Evolutionary conservation across 2,888 invertebrate species (phyloP), one percentile per base, ranked within the genome.

Genomic region (Thymelicus acteon): DNA sequence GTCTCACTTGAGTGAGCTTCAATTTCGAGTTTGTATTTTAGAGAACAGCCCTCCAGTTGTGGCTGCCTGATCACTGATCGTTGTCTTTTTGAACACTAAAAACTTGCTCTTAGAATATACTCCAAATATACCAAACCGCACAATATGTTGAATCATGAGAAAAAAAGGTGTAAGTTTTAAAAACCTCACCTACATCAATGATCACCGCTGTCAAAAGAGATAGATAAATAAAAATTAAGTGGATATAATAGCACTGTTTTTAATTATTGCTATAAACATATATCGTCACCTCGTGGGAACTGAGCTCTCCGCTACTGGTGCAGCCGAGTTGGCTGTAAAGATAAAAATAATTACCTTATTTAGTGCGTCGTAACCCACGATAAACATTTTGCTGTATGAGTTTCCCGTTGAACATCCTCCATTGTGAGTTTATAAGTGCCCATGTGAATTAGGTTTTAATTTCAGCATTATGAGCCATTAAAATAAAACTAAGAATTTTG

Each of bases 301-400:
- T 57, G 58, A 62, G 37, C 48, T 61, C 24, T 49, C 69, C 58
- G 63, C 64, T 39, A 70, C 60, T 70, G 58, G 47, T 49, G 40
- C 48, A 63, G 64, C 48, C 58, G 60, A 60, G 58, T 47, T 48
- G 69, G 70, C 49, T 60, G 63, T 70, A 70, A 70, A 70, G 70
- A 70, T 70, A 70, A 70, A 70, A 65, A 70, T 70, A 70, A 70
- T 65, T 70, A 65, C 70, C 60, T 65, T 70, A 70, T 70, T 70
- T 70, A 70, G 48, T 70, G 64, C 70, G 40, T 70, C 70, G 70
- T 70, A 64, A 70, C 64, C 48, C 48, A 60, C 64, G 70, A 70
- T 70, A 64, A 70, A 70, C 70, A 70, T 70, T 69, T 69, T 60
- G 64, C 70, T 64, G 48, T 48, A 63, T 60, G 64, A 60, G 60